phyloP scores from a whole-genome alignment of 2,797 vertebrate species.

The Sebastes itinus region DNA sequence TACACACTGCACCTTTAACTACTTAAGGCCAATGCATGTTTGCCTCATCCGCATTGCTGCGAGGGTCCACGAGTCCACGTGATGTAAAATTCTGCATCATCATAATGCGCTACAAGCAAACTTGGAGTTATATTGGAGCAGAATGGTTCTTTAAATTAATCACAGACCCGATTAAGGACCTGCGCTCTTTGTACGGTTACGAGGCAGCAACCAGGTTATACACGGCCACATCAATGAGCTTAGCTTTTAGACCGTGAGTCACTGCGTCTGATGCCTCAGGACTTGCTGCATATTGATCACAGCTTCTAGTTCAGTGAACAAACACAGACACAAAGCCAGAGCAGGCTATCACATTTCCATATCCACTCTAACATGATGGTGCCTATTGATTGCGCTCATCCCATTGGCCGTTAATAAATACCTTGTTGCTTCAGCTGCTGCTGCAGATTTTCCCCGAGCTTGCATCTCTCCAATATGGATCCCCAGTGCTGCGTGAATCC shows the following conservation, averaged over 20 bases:
- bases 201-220: constrained; percentile 11
- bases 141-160: background rate
- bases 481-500: constrained; percentile 32
- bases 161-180: background rate
- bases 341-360: constrained; percentile 58
- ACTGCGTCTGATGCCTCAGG: constrained; percentile 36
- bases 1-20: background rate
- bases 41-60: background rate
- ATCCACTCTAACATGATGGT: constrained; percentile 55
- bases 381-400: constrained; percentile 52
- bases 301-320: constrained; percentile 37
- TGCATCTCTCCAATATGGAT: constrained; percentile 48
- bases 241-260: constrained; percentile 31
- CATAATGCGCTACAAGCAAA: background rate
- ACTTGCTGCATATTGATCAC: constrained; percentile 55
- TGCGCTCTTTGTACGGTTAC: background rate
- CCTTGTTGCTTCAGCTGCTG: constrained; percentile 43
- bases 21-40: background rate
- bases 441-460: constrained; percentile 38
- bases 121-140: background rate
- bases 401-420: constrained; percentile 62
- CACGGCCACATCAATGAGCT: constrained; percentile 10
- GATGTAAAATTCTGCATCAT: background rate
- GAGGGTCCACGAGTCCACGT: too few relatives aligned
- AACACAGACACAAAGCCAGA: constrained; percentile 50